A percentile compares a stretch with the other conserved stretches of the same genome.
Evolutionary conservation across 2,888 invertebrate species (phyloP).

Genomic region (Melinaea menophilus): DNA sequence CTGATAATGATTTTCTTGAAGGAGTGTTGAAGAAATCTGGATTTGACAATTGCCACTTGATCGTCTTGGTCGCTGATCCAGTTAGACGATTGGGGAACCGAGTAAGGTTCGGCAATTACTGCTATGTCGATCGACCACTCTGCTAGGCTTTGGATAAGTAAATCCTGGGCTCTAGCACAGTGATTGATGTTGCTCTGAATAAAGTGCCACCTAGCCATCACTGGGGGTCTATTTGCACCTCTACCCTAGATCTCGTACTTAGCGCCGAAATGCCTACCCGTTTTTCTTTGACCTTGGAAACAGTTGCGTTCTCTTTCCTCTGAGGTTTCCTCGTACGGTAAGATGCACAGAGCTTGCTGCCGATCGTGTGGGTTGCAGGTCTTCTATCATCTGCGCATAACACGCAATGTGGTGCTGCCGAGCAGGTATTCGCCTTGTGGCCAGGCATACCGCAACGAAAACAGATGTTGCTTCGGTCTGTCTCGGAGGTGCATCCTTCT

Average conservation of each 20-base stretch:
- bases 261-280: neutral
- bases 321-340: neutral
- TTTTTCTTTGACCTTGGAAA: too few relatives aligned
- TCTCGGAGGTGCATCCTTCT: slow-evolving; percentile 16
- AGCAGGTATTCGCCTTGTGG: too few relatives aligned
- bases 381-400: too few relatives aligned
- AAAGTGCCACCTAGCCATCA: too few relatives aligned
- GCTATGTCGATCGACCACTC: too few relatives aligned
- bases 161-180: too few relatives aligned
- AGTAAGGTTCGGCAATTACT: slow-evolving; percentile 18
- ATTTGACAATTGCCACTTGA: slow-evolving; percentile 7
- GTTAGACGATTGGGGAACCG: neutral
- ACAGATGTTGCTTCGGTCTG: slow-evolving; percentile 14
- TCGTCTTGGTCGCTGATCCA: slow-evolving; percentile 10
- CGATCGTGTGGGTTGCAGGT: too few relatives aligned
- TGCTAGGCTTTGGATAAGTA: too few relatives aligned
- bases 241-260: slow-evolving; percentile 7
- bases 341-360: slow-evolving; percentile 10
- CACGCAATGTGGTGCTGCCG: too few relatives aligned
- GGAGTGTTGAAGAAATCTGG: neutral
- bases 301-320: too few relatives aligned
- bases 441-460: slow-evolving; percentile 5
- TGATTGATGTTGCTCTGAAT: too few relatives aligned
- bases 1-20: slow-evolving; percentile 4
- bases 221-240: neutral